These are phyloP conservation scores for Chunga burmeisteri DNA, from an alignment of 2,113 vertebrate genomes.

Conservation along the genomic window DNA sequence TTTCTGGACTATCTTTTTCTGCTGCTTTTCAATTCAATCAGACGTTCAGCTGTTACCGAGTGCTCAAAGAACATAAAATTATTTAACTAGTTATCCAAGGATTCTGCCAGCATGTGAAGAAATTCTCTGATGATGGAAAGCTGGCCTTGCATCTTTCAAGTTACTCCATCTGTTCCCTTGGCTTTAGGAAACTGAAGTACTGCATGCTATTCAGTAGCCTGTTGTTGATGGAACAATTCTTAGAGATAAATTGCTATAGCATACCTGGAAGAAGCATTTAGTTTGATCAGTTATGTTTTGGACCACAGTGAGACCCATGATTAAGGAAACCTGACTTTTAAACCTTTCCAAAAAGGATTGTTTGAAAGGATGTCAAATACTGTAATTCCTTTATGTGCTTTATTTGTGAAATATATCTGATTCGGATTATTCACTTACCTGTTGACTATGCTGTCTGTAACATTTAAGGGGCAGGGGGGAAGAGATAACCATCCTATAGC, in stretches of 20 bases:
- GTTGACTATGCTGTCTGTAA: background rate
- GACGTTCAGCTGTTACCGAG: background rate
- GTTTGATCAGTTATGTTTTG: background rate
- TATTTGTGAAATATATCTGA: background rate
- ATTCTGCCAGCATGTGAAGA: background rate
- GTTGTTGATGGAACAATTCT: background rate
- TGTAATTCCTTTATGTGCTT: background rate
- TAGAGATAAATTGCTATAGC: background rate
- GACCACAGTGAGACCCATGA: background rate
- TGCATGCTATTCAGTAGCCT: background rate
- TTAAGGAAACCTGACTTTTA: background rate
- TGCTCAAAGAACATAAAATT: background rate
- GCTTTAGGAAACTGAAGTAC: background rate
- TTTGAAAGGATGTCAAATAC: background rate
- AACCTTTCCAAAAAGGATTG: background rate
- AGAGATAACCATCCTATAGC: background rate
- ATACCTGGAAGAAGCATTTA: background rate
- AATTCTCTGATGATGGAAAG: background rate
- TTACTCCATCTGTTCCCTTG: background rate
- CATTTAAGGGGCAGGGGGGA: too few species aligned
- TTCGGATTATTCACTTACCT: background rate
- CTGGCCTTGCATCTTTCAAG: background rate
- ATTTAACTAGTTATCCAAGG: background rate
- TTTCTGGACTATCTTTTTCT: background rate
- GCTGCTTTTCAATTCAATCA: background rate